These are phyloP conservation scores for Poeciliopsis infans DNA, from an alignment of 2,797 vertebrate species.

Conservation along the genomic window DNA sequence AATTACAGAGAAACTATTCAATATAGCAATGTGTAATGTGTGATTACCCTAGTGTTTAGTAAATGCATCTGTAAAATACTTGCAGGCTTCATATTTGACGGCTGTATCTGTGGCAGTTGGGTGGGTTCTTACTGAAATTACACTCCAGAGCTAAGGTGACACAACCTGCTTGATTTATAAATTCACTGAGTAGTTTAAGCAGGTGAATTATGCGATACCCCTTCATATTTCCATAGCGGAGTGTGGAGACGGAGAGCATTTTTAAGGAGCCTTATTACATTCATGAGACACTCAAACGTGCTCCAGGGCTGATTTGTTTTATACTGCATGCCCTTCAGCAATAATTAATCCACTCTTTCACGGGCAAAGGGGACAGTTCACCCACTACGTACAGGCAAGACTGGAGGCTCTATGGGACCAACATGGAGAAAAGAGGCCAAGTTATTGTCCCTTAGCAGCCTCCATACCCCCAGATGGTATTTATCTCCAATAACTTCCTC, in stretches of 20 bases:
- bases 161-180: constrained; percentile 2
- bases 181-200: constrained; percentile 3
- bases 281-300: constrained; percentile 75
- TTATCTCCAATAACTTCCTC: constrained; percentile 73
- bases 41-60: not conserved
- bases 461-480: constrained; percentile 56
- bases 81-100: not conserved
- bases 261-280: constrained; percentile 56
- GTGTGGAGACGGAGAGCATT: constrained; percentile 18
- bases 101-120: constrained; percentile 13
- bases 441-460: constrained; percentile 36
- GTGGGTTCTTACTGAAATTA: constrained; percentile 40
- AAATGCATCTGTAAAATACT: not conserved
- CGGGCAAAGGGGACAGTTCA: constrained; percentile 45
- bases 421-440: constrained; percentile 32
- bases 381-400: constrained; percentile 36
- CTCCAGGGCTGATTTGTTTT: constrained; percentile 49
- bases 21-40: not conserved
- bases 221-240: not conserved
- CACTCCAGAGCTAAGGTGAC: constrained; percentile 15
- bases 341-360: constrained; percentile 76
- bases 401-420: constrained; percentile 31
- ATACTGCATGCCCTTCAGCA: constrained; percentile 68
- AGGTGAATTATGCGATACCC: constrained; percentile 8
- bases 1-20: constrained; percentile 1